phyloP scores from a whole-genome alignment of 1,140 invertebrate genomes.

The Microvelia longipes region DNA sequence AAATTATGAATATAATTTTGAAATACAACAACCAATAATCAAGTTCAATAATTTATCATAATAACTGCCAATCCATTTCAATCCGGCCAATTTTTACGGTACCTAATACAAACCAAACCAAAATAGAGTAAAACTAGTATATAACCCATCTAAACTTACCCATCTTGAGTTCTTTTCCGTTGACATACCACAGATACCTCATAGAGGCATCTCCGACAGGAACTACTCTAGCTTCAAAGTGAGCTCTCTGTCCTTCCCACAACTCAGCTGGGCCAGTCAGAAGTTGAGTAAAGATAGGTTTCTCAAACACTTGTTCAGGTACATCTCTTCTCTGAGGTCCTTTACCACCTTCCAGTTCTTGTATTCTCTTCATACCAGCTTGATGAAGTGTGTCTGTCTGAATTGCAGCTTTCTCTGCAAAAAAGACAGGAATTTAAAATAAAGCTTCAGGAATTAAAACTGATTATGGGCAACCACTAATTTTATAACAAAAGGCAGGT shows the following conservation, averaged over 20 bases:
- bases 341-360: conserved; percentile 69
- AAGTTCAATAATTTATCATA: no score
- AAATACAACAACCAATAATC: no score
- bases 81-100: no score
- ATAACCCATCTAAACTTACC: conserved; percentile 34
- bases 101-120: no score
- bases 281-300: conserved; percentile 82
- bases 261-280: conserved; percentile 78
- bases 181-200: conserved; percentile 86
- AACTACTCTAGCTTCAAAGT: conserved; percentile 91
- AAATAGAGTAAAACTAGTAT: no score
- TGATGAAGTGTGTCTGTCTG: conserved; percentile 86
- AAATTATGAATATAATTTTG: no score
- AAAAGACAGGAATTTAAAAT: no score
- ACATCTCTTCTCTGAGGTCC: conserved; percentile 44
- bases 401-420: conserved; percentile 67
- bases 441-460: conserved; percentile 17
- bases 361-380: conserved; percentile 80
- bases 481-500: not conserved
- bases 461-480: not conserved
- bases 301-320: conserved; percentile 65
- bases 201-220: conserved; percentile 83
- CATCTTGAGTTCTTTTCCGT: conserved; percentile 80
- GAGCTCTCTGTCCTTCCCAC: conserved; percentile 84
- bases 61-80: no score